Conservation (phyloP, 37 sponge, comb jelly and placozoan genomes). For the Crambe crambe region DNA sequence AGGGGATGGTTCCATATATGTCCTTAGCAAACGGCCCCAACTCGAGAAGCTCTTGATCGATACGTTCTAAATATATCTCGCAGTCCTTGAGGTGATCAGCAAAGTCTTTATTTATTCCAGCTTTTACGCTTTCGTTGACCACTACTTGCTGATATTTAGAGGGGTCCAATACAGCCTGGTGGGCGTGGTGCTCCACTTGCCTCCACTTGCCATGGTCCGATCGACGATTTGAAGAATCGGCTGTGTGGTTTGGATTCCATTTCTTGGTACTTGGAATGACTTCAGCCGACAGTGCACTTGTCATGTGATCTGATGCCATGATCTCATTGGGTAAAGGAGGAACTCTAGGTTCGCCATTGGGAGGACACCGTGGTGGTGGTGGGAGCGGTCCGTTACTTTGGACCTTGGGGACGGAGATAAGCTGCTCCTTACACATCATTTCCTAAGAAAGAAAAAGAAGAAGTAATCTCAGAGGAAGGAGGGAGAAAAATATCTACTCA, state of each 20-base stretch:
- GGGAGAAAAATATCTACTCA: constrained; percentile 1
- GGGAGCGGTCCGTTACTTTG: background rate
- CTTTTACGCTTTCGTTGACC: background rate
- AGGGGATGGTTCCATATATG: background rate
- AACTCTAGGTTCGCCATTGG: constrained; percentile 9
- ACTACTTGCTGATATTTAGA: background rate
- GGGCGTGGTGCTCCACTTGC: background rate
- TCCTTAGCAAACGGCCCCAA: constrained; percentile 64
- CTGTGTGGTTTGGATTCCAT: background rate
- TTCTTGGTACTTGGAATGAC: background rate
- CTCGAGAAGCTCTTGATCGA: constrained; percentile 55
- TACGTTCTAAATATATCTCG: constrained; percentile 35
- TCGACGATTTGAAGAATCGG: background rate
- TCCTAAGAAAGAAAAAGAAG: constrained; percentile 2
- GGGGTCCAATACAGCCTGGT: background rate
- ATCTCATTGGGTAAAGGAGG: constrained; percentile 15
- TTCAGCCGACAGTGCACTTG: background rate
- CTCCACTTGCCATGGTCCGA: background rate
- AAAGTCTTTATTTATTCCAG: background rate
- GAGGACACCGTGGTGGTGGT: background rate
- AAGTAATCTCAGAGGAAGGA: background rate
- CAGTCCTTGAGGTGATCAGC: constrained; percentile 11
- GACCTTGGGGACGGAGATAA: background rate
- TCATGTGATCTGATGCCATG: background rate
- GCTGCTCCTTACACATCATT: constrained; percentile 16